phyloP scores from a whole-genome alignment of 2,113 vertebrate species.

The Lagopus muta region DNA sequence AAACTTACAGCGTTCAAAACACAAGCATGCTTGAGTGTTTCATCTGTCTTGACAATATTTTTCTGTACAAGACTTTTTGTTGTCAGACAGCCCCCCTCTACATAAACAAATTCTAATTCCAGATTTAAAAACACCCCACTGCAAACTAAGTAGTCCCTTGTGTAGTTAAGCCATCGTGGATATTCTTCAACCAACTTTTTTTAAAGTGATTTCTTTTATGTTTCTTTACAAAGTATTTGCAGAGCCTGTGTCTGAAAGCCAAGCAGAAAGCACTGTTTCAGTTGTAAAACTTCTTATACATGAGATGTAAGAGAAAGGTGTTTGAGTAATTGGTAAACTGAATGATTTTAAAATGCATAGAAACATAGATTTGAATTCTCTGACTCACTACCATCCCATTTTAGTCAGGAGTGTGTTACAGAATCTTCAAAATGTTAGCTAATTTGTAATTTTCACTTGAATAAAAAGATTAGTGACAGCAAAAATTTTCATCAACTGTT shows the following conservation, averaged over 20 bases:
- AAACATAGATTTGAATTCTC: neutral
- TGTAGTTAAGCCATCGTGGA: neutral
- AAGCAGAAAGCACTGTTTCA: neutral
- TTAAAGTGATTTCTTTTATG: constrained; percentile 29
- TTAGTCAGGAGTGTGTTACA: neutral
- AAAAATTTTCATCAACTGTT: neutral
- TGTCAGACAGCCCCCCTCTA: neutral
- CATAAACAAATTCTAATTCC: constrained; percentile 4
- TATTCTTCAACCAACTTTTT: constrained; percentile 13
- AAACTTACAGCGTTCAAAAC: neutral
- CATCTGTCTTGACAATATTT: neutral
- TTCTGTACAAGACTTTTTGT: neutral
- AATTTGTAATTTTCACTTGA: neutral
- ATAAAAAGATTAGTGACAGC: neutral
- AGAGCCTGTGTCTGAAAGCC: constrained; percentile 6
- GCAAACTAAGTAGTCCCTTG: neutral
- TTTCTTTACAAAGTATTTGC: constrained; percentile 15
- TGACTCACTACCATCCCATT: neutral
- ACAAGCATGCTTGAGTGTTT: neutral
- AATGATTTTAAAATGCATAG: constrained; percentile 9
- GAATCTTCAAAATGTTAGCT: neutral
- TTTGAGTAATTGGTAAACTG: neutral
- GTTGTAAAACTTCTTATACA: neutral
- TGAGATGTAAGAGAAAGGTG: neutral
- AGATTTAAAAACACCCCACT: neutral